phyloP scores from a whole-genome alignment of 1,140 invertebrate species.

The Gyrodactylus salaris region DNA sequence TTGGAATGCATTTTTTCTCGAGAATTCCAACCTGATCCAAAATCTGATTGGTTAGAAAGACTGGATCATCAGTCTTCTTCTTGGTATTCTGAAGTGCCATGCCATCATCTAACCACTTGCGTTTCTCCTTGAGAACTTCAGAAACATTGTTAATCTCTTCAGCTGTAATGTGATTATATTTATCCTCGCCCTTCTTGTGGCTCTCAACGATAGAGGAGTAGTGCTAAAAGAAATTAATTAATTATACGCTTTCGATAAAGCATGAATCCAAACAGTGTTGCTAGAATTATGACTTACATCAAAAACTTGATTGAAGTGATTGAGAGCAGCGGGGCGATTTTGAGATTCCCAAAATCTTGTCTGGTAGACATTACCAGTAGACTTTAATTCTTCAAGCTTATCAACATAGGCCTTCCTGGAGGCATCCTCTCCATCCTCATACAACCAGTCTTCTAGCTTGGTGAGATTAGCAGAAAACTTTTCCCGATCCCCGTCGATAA shows the following conservation, averaged over 20 bases:
- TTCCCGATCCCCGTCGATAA: constrained; percentile 31
- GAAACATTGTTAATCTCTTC: constrained; percentile 37
- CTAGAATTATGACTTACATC: background rate
- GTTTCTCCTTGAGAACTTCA: constrained; percentile 2
- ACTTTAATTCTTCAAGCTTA: constrained; percentile 24
- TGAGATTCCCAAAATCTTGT: constrained; percentile 39
- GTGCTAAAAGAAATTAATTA: background rate
- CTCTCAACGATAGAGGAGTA: background rate
- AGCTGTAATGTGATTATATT: constrained; percentile 43
- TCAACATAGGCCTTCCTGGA: constrained; percentile 42
- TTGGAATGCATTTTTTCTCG: constrained; percentile 32
- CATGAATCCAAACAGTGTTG: background rate
- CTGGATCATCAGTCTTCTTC: background rate
- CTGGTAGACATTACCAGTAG: constrained; percentile 43
- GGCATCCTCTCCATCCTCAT: constrained; percentile 53
- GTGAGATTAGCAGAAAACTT: constrained; percentile 34
- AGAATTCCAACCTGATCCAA: constrained; percentile 23
- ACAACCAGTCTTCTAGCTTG: constrained; percentile 70
- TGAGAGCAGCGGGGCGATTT: constrained; percentile 34
- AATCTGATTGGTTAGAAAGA: background rate
- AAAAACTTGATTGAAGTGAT: constrained; percentile 32
- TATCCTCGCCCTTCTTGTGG: constrained; percentile 26
- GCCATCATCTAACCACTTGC: background rate
- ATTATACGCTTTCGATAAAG: background rate
- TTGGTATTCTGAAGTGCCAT: background rate